These are phyloP conservation scores for Autographa gamma DNA, from an alignment of 2,888 invertebrate species.

Conservation along the genomic window DNA sequence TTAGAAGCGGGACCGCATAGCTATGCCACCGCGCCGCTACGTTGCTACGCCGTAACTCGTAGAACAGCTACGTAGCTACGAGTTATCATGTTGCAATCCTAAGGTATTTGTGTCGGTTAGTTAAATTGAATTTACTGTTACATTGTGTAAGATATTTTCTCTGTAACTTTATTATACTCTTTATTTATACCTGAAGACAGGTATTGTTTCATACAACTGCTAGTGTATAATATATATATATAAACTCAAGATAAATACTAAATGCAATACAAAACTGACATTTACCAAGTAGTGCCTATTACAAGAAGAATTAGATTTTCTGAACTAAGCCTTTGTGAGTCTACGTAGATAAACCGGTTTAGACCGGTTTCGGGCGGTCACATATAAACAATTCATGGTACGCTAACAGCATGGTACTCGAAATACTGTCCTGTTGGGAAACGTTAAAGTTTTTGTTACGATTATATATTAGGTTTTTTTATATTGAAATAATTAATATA, in stretches of 20 bases:
- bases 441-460: not conserved
- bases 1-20: conserved; percentile 10
- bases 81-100: conserved; percentile 51
- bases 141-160: not conserved
- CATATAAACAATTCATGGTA: not conserved
- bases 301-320: too few relatives aligned
- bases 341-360: not conserved
- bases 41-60: conserved; percentile 49
- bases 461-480: not conserved
- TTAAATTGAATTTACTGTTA: conserved; percentile 21
- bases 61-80: conserved; percentile 52
- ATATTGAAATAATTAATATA: too few relatives aligned
- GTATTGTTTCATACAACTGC: not conserved
- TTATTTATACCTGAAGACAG: not conserved
- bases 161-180: not conserved
- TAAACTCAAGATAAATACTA: too few relatives aligned
- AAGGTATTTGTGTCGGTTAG: conserved; percentile 21
- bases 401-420: not conserved
- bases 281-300: too few relatives aligned
- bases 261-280: too few relatives aligned
- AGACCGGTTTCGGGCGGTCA: not conserved
- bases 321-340: not conserved
- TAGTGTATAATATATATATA: not conserved
- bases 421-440: not conserved
- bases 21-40: conserved; percentile 19